These are phyloP conservation scores for Lagenorhynchus albirostris DNA, from an alignment of 2,113 vertebrate species.

Conservation along the genomic window DNA sequence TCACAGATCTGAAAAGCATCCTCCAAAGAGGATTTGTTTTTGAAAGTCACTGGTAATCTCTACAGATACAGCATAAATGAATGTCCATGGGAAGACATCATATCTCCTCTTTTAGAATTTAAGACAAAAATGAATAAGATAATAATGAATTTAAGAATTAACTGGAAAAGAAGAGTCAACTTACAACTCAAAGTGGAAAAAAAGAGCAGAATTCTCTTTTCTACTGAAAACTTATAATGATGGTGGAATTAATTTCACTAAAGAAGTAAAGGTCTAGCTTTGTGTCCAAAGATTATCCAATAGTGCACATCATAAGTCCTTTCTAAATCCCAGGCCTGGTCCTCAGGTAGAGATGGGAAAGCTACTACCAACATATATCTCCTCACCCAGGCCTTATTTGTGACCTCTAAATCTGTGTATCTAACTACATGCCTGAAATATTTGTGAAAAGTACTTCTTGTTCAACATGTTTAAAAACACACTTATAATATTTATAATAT, in stretches of 20 bases:
- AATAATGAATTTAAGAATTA: neutral
- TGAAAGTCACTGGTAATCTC: neutral
- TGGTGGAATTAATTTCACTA: neutral
- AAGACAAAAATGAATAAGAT: neutral
- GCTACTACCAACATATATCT: neutral
- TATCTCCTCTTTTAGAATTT: neutral
- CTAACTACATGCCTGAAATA: neutral
- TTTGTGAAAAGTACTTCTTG: neutral
- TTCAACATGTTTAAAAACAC: neutral
- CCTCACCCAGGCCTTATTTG: neutral
- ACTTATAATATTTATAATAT: neutral
- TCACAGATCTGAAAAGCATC: neutral
- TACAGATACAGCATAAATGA: neutral
- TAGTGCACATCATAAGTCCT: neutral
- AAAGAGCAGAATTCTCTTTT: neutral
- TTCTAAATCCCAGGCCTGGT: neutral
- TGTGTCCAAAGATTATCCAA: neutral
- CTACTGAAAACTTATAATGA: neutral
- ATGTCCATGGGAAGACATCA: neutral
- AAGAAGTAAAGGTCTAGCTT: neutral
- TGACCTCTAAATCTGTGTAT: neutral
- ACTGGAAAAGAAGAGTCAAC: neutral
- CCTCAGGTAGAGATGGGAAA: neutral
- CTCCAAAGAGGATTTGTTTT: neutral
- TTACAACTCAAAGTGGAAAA: neutral